phyloP scores from a whole-genome alignment of 2,113 vertebrate genomes.

The Otus sunia region DNA sequence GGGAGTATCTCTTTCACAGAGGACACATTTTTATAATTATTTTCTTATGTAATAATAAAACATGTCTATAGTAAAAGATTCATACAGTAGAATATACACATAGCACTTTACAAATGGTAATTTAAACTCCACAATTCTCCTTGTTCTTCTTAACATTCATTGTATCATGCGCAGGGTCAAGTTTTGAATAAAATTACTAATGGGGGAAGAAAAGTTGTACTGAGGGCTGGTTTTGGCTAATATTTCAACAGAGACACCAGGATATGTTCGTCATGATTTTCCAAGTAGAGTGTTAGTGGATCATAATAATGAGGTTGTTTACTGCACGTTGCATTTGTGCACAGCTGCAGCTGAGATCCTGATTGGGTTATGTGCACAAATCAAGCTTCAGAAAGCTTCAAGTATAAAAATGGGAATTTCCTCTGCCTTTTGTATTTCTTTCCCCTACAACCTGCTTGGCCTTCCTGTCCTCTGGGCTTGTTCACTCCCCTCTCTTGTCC shows the following conservation, averaged over 20 bases:
- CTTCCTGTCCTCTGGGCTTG: accelerated
- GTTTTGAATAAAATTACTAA: neutral
- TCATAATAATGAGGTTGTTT: neutral
- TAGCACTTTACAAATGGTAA: neutral
- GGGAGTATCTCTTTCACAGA: neutral
- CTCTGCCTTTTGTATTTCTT: neutral
- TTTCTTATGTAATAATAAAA: neutral
- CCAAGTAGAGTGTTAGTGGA: neutral
- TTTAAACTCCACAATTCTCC: neutral
- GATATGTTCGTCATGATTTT: neutral
- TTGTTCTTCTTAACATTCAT: neutral
- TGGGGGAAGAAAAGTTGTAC: neutral
- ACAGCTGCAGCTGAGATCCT: neutral
- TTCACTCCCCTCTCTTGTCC: neutral
- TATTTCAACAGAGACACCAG: neutral
- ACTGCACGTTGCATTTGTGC: neutral
- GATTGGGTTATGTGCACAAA: neutral
- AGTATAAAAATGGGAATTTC: neutral
- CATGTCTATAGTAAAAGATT: neutral
- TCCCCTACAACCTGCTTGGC: neutral
- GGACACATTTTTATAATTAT: neutral
- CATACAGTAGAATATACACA: neutral
- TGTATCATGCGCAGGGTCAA: neutral
- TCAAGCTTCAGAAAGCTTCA: neutral
- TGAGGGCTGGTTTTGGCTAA: neutral